Percentiles rank a stretch among this genome's conserved stretches.
Conservation (phyloP, 2,888 invertebrate genomes). For the Pasiphila rectangulata region DNA sequence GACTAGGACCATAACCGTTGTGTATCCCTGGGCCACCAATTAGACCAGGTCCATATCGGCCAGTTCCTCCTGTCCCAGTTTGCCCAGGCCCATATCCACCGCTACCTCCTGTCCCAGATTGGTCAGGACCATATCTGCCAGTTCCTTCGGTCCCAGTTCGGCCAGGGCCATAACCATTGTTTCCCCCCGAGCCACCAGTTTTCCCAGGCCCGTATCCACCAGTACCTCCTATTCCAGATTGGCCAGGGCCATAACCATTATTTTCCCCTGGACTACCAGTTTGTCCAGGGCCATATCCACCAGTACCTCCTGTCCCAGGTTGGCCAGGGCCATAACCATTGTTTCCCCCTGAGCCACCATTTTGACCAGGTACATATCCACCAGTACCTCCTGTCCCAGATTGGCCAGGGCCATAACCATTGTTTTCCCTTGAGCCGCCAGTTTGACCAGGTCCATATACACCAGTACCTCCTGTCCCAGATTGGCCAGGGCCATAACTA, state of each 20-base stretch:
- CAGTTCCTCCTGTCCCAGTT: background rate
- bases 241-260: conserved; percentile 14
- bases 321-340: conserved; percentile 7
- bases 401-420: conserved; percentile 29
- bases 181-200: background rate
- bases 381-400: background rate
- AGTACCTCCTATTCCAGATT: conserved; percentile 6
- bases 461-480: conserved; percentile 19
- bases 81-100: too few species aligned
- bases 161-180: background rate
- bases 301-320: background rate
- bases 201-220: conserved; percentile 12
- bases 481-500: too few species aligned
- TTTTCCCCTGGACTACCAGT: conserved; percentile 3
- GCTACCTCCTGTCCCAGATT: too few species aligned
- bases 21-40: background rate
- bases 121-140: conserved; percentile 11
- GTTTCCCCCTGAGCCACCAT: background rate
- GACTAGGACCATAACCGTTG: conserved; percentile 6
- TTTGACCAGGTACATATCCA: conserved; percentile 4
- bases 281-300: conserved; percentile 10
- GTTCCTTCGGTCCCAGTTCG: conserved; percentile 4
- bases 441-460: conserved; percentile 30
- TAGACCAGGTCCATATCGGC: conserved; percentile 14
- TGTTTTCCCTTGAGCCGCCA: conserved; percentile 13